These are phyloP conservation scores for Leucozona laternaria DNA, from an alignment of 2,888 invertebrate species.

Conservation along the genomic window DNA sequence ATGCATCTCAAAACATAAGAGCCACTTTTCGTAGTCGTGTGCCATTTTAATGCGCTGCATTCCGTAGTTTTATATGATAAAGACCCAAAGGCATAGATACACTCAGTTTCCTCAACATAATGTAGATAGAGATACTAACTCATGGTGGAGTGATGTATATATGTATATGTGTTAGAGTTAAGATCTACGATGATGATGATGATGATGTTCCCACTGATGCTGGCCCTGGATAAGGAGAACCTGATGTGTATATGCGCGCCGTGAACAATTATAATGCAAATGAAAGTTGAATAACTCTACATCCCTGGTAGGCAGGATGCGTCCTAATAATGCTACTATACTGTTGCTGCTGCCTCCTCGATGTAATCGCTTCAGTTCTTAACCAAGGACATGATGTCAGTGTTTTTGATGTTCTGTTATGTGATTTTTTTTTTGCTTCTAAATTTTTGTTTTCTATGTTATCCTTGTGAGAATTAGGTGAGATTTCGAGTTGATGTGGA, in stretches of 20 bases:
- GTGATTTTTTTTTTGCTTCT: not conserved
- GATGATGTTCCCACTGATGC: not conserved
- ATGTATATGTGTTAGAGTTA: constrained; percentile 10
- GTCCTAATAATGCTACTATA: constrained; percentile 39
- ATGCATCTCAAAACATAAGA: constrained; percentile 45
- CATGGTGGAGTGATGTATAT: not conserved
- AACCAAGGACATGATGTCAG: constrained; percentile 56
- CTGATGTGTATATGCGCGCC: constrained; percentile 30
- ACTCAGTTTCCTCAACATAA: constrained; percentile 9
- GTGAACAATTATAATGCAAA: constrained; percentile 54
- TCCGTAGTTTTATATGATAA: constrained; percentile 48
- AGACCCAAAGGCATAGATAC: constrained; percentile 39
- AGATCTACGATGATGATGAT: constrained; percentile 12
- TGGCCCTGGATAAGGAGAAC: constrained; percentile 11
- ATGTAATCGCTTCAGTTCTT: not conserved
- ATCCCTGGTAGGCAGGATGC: constrained; percentile 24
- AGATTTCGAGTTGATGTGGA: constrained; percentile 37
- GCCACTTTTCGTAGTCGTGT: constrained; percentile 28
- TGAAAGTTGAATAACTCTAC: constrained; percentile 47
- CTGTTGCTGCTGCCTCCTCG: constrained; percentile 28
- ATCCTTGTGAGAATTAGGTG: constrained; percentile 63
- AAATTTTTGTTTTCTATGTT: constrained; percentile 18
- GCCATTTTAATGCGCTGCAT: constrained; percentile 57
- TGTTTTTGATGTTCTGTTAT: constrained; percentile 34
- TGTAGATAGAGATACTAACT: not conserved